Base-by-base conservation (phyloP, 2,888 invertebrate species). In the Brachypterus glaber region DNA sequence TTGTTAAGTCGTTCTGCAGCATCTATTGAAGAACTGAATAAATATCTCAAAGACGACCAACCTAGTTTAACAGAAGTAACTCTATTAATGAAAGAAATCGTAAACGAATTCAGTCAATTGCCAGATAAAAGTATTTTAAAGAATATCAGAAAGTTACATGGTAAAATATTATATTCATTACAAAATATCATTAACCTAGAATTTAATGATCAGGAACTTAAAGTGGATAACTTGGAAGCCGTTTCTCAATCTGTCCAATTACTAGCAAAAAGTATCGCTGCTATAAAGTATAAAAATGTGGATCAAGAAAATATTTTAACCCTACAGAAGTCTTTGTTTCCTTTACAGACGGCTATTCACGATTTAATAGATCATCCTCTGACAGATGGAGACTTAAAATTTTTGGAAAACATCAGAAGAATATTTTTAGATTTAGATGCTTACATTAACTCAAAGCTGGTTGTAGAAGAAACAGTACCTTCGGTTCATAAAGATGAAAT, bases 341-440 rank as follows among this genome's bases (percentile, higher is more conserved):
- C 52, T 2, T 35, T 65, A n/a, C 63, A 65, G 52, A 62, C 53
- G 32, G 47, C 53, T 2, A 46, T 59, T 2, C 60, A 62, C 29
- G 63, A 64, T 47, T 50, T 64, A 27, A 52, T 57, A 14, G 61
- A 61, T 32, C 21, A 45, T 12, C 42, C 48, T 12, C 37, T 63
- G 11, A 44, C 47, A 5, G 54, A 54, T 30, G 43, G 43, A 16
- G 55, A 59, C 33, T 45, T 52, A 2, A 52, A 52, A 21, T 50
- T 53, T 30, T 39, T 59, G 25, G 49, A 52, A 35, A 52, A 52
- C 24, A 41, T 55, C 5, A 48, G 46, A 3, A 48, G 51, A 44
- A 49, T 54, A 11, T 46, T 57, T 15, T 40, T 48, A 7, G 54
- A 58, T 33, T 43, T 57, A 1, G 48, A 55, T 14, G 29, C 31